Conservation (phyloP, 2,797 vertebrate genomes). For the Enteromius mattozi region DNA sequence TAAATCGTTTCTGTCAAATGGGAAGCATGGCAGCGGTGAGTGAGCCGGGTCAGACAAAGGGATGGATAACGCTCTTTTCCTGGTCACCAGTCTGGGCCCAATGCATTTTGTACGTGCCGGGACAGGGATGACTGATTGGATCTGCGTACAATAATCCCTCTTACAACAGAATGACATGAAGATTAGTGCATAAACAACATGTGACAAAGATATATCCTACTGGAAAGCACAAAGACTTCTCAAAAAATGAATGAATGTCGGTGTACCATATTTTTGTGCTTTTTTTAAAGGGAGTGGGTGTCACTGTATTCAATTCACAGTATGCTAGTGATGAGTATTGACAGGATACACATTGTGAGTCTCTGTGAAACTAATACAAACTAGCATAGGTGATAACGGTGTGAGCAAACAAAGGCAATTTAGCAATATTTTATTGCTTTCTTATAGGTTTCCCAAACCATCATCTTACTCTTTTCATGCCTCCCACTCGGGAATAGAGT, state of each 20-base stretch:
- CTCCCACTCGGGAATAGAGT: background rate
- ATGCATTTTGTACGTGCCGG: constrained; percentile 3
- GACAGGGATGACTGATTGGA: constrained; percentile 4
- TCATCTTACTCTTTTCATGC: background rate
- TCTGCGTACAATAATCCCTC: background rate
- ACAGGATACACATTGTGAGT: background rate
- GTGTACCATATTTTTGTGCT: too few relatives aligned
- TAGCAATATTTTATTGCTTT: background rate
- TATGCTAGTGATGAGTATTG: background rate
- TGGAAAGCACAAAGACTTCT: background rate
- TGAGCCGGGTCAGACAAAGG: constrained; percentile 46
- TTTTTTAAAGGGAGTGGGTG: too few relatives aligned
- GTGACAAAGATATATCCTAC: background rate
- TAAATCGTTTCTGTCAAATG: constrained; percentile 74
- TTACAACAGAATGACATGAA: background rate
- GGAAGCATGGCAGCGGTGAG: constrained; percentile 63
- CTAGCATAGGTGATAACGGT: background rate
- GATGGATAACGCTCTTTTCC: constrained; percentile 62
- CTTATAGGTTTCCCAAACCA: background rate
- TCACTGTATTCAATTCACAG: background rate
- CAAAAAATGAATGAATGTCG: background rate
- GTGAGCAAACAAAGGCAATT: background rate
- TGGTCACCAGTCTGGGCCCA: constrained; percentile 46
- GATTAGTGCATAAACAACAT: background rate
- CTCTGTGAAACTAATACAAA: constrained; percentile 6